phyloP scores from a whole-genome alignment of 2,888 invertebrate species.

The Cephus runcator region DNA sequence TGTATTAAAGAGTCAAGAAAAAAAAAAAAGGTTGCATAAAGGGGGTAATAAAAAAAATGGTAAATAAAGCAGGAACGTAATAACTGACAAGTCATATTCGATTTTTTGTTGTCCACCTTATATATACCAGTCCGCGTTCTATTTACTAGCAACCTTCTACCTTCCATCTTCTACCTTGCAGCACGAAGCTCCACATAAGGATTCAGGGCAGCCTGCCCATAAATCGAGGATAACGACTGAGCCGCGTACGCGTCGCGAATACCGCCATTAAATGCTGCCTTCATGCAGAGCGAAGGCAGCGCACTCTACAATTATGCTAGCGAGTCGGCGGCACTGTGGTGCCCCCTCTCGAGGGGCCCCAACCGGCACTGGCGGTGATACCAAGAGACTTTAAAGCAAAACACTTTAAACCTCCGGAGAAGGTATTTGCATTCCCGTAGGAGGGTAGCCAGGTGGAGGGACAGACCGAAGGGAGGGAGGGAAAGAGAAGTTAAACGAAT shows the following conservation, averaged over 20 bases:
- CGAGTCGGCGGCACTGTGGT: conserved; percentile 27
- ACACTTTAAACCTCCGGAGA: background rate
- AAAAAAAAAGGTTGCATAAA: background rate
- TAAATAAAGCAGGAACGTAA: background rate
- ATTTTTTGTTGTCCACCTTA: background rate
- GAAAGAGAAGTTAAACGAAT: background rate
- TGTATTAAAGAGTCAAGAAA: background rate
- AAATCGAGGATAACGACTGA: conserved; percentile 55
- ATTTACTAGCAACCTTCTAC: background rate
- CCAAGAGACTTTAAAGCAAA: background rate
- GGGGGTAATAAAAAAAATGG: background rate
- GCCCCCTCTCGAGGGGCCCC: background rate
- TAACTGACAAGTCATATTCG: background rate
- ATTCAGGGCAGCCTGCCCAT: conserved; percentile 50
- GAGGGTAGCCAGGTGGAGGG: background rate
- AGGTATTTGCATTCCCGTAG: background rate
- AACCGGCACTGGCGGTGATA: background rate
- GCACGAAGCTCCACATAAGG: conserved; percentile 41
- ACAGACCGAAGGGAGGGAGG: too few relatives aligned
- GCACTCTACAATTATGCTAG: conserved; percentile 40
- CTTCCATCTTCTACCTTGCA: background rate
- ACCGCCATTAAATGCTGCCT: conserved; percentile 43
- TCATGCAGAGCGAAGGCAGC: background rate
- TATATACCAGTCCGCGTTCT: background rate
- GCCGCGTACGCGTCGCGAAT: conserved; percentile 43